Conservation (phyloP, 2,113 vertebrate genomes). For the Tursiops truncatus region DNA sequence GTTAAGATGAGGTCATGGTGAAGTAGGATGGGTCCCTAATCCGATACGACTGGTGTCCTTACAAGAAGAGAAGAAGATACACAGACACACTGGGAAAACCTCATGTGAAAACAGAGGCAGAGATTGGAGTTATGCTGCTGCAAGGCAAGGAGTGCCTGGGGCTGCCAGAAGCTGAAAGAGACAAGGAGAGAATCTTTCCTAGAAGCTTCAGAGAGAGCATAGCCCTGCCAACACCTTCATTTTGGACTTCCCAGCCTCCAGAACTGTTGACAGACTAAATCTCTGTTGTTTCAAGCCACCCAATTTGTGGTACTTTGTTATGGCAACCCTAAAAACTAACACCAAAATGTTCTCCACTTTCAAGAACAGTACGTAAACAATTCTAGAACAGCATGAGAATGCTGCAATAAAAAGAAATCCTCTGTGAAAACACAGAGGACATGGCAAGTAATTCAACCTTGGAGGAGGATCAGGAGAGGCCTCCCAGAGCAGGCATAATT, state of each 20-base stretch:
- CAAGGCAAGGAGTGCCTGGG: background rate
- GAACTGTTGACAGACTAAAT: background rate
- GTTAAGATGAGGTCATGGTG: background rate
- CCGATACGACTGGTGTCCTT: background rate
- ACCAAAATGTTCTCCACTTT: background rate
- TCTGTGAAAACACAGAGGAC: background rate
- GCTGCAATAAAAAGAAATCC: background rate
- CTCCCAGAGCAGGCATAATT: background rate
- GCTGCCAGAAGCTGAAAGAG: background rate
- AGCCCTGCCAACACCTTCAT: background rate
- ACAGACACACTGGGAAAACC: background rate
- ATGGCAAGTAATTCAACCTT: background rate
- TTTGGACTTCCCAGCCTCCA: background rate
- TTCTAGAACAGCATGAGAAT: background rate
- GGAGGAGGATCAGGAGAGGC: background rate
- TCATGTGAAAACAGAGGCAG: background rate
- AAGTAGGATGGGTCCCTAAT: background rate
- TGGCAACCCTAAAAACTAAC: background rate
- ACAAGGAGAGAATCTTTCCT: background rate
- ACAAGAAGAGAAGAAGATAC: background rate
- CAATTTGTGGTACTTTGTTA: background rate
- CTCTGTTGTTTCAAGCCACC: background rate
- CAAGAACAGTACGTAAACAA: background rate
- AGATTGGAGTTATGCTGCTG: background rate
- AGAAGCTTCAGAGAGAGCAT: background rate